phyloP scores from a whole-genome alignment of 1,140 invertebrate genomes.

The Rhopalosiphum padi region DNA sequence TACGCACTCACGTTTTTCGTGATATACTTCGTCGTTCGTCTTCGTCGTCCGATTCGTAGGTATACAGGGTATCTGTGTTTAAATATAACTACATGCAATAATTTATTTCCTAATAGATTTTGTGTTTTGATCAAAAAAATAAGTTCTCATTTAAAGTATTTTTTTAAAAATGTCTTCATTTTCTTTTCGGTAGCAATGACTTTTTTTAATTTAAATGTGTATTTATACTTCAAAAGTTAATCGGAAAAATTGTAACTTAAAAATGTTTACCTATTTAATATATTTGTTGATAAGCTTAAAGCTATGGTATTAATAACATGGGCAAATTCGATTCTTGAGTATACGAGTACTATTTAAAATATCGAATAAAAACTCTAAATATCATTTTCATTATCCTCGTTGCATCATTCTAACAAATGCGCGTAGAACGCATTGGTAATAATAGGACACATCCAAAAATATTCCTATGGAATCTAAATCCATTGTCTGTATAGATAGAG shows the following conservation, averaged over 20 bases:
- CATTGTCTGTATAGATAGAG: background rate
- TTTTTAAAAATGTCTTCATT: background rate
- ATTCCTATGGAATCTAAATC: background rate
- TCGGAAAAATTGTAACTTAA: background rate
- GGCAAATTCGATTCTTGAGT: background rate
- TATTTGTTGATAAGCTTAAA: background rate
- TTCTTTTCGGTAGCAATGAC: background rate
- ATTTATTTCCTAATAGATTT: background rate
- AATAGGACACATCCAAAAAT: too few relatives aligned
- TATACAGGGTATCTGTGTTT: background rate
- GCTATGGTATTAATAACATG: background rate
- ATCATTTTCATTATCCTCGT: too few relatives aligned
- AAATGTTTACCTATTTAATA: background rate
- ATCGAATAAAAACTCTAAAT: background rate
- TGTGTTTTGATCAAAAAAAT: background rate
- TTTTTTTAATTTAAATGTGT: too few relatives aligned
- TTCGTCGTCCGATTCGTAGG: background rate
- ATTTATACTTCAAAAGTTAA: background rate
- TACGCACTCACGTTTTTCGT: background rate
- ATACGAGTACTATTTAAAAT: background rate
- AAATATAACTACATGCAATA: background rate
- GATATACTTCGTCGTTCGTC: background rate
- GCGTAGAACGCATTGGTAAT: too few relatives aligned
- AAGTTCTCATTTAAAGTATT: background rate
- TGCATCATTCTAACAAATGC: too few relatives aligned